These are phyloP conservation scores for Crypturellus tataupa DNA, from an alignment of 2,797 vertebrate species.

Conservation along the genomic window DNA sequence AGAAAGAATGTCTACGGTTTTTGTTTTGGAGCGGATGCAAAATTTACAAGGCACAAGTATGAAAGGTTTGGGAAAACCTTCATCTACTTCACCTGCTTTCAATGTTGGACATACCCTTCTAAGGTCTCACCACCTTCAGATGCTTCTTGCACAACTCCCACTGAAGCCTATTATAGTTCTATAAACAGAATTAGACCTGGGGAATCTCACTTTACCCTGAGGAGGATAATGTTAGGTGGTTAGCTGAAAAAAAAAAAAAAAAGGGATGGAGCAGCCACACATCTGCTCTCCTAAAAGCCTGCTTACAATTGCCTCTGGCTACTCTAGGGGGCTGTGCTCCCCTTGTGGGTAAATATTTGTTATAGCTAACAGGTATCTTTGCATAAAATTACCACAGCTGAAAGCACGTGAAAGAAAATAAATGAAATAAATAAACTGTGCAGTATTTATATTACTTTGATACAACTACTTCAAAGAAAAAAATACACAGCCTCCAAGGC, in stretches of 20 bases:
- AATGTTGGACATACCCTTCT: neutral
- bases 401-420: constrained; percentile 48
- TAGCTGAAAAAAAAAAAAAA: neutral
- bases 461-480: constrained; percentile 46
- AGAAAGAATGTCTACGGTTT: neutral
- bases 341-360: constrained; percentile 43
- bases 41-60: neutral
- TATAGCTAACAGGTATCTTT: constrained; percentile 32
- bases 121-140: neutral
- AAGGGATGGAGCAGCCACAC: neutral
- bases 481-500: neutral
- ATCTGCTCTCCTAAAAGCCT: neutral
- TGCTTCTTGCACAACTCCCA: neutral
- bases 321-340: neutral
- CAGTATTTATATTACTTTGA: neutral
- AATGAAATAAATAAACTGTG: constrained; percentile 5
- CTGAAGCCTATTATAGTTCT: neutral
- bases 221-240: neutral
- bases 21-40: neutral
- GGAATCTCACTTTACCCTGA: neutral
- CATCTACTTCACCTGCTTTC: neutral
- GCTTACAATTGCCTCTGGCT: neutral
- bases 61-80: neutral
- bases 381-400: constrained; percentile 51
- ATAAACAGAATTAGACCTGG: neutral